Evolutionary conservation across 2,797 vertebrate species (phyloP), one percentile per base, ranked within the genome.

Genomic region (Myioborus melanocephalus): DNA sequence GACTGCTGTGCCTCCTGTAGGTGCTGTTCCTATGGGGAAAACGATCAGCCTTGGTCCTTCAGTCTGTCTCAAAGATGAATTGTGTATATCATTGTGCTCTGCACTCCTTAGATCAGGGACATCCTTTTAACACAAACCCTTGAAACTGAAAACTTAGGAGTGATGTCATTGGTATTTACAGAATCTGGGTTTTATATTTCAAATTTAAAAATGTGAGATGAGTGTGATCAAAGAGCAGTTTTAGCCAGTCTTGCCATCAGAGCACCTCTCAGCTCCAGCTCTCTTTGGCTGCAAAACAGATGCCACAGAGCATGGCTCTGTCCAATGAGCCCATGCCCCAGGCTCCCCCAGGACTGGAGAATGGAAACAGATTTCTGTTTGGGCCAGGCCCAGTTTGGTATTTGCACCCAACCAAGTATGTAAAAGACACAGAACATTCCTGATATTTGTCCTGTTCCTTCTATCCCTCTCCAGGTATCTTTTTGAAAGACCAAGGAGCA

Each of bases 241-340:
- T 89, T 77, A 37, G 20, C 26, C 8, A 9, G 9, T 46, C 32
- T 78, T 4, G 1, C 37, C 19, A 24, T 10, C 32, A 30, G n/a
- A 50, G 43, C 56, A 35, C 7, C 9, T 21, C 22, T 73, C 39
- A 66, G 16, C 17, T 28, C 16, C 15, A 6, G 20, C 10, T 44
- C 27, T 66, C 7, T 77, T 77, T 43, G 28, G 28, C 61, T 85
- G 86, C 34, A 21, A 30, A 81, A 8, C 8, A n/a, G 49, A 47
- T 44, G 32, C 11, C 35, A 37, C 46, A 34, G 56, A 22, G 19
- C 1, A 0, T 2, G 26, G 7, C 8, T 0, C 0, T 53, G 50
- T 32, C 46, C 32, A 35, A 26, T 35, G 37, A 65, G 10, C 27
- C 65, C 6, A 2, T 4, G 1, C 24, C 9, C 27, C 21, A n/a